phyloP scores from a whole-genome alignment of 2,113 vertebrate genomes.

The Apteryx owenii region DNA sequence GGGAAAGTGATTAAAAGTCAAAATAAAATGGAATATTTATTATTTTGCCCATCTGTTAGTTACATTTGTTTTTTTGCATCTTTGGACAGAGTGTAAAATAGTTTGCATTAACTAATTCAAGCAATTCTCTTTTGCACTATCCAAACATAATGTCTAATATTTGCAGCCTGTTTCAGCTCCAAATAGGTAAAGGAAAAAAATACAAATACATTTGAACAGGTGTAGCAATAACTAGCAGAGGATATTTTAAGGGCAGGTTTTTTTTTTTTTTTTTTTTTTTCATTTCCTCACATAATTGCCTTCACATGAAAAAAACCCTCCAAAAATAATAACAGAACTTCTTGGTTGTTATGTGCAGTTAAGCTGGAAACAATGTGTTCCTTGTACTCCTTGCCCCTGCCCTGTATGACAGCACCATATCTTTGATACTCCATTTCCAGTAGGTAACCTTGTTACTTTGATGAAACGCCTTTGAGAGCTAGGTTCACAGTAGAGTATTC shows the following conservation, averaged over 20 bases:
- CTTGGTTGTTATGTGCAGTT: neutral
- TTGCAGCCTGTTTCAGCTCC: constrained; percentile 63
- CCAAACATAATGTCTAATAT: constrained; percentile 51
- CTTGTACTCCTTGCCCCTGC: neutral
- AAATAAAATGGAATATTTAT: constrained; percentile 74
- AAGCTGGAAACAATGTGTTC: constrained; percentile 13
- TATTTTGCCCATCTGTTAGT: constrained; percentile 73
- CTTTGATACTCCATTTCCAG: constrained; percentile 32
- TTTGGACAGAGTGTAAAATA: constrained; percentile 64
- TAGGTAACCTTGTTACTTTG: constrained; percentile 54
- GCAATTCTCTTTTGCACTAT: constrained; percentile 44
- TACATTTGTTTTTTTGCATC: constrained; percentile 63
- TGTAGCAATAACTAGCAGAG: neutral
- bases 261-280: neutral
- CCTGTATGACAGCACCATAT: neutral
- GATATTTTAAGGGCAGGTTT: neutral
- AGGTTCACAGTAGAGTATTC: neutral
- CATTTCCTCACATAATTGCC: neutral
- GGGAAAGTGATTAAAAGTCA: constrained; percentile 65
- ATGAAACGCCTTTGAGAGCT: constrained; percentile 34
- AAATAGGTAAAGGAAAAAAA: constrained; percentile 17
- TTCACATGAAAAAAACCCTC: neutral
- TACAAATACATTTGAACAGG: constrained; percentile 5
- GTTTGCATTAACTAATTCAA: constrained; percentile 74
- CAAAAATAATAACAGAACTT: constrained; percentile 20